Base-by-base conservation (phyloP, 30 jellyfish, hydroid and myxozoan species). In the Chrysaora quinquecirrha region DNA sequence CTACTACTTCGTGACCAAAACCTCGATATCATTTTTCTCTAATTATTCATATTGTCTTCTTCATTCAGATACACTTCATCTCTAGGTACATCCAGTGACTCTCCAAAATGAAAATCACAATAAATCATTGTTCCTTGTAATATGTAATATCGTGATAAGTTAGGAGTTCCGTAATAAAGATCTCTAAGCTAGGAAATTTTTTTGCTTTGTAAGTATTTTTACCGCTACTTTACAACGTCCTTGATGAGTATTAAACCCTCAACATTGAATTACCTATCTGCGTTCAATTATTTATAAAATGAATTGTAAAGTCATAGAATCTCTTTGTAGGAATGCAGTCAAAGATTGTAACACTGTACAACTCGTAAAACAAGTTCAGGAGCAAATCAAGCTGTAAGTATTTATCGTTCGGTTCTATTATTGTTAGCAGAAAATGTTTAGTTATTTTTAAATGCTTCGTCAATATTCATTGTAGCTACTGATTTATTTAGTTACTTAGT, bases 331-430 rank as follows among this genome's bases (percentile, higher is more conserved):
- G 78, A 65, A 38, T 3, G 60, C 78, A 14, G 60, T 65, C 23
- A 30, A 65, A 28, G 78, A 65, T 29, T 65, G 78, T 65, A 65
- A 30, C 78, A 65, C 78, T 30, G 78, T 65, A 56, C 78, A 65
- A 65, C 78, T 65, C 25, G 58, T 65, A 65, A 65, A 65, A 30
- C 78, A 65, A 65, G 58, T 65, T 65, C 78, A 65, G 31, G 78
- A 65, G 78, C 78, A 65, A 65, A 65, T 65, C 78, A 65, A 65
- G 78, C 58, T 0, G 78, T 65, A 65, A 65, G 78, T 11, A 65
- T 65, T 65, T 21, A 31, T 65, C 31, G 6, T 19, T 27, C 58
- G 24, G 68, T 52, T 20, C 29, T 52, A 52, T 52, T 52, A 52
- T 20, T 52, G 29, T 52, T 10, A 52, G 68, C 68, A 52, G 68